These are phyloP conservation scores for Riptortus pedestris DNA, from an alignment of 1,140 invertebrate genomes.

Conservation along the genomic window DNA sequence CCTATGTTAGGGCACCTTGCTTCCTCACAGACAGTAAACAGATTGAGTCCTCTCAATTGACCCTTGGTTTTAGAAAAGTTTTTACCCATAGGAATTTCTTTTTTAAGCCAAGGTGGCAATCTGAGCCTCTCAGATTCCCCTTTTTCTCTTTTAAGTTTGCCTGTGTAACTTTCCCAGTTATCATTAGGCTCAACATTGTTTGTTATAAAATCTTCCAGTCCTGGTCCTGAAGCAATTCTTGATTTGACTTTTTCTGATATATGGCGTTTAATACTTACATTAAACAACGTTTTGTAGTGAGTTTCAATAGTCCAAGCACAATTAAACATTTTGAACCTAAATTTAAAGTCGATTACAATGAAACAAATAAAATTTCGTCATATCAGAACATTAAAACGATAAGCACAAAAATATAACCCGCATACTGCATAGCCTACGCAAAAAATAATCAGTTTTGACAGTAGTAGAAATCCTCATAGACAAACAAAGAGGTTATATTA, in stretches of 20 bases:
- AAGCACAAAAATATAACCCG: too few species aligned
- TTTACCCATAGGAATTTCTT: conserved; percentile 79
- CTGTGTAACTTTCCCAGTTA: conserved; percentile 55
- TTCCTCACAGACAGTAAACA: conserved; percentile 98
- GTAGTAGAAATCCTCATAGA: too few species aligned
- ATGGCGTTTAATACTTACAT: background rate
- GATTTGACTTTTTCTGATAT: conserved; percentile 38
- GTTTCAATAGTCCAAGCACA: background rate
- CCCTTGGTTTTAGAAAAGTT: conserved; percentile 79
- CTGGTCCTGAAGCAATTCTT: conserved; percentile 49
- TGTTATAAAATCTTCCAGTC: conserved; percentile 48
- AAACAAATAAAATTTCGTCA: background rate
- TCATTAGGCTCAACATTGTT: conserved; percentile 17
- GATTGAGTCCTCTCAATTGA: conserved; percentile 74
- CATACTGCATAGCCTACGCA: too few species aligned
- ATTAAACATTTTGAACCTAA: conserved; percentile 7
- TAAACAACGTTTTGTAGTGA: background rate
- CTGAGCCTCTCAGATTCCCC: conserved; percentile 70
- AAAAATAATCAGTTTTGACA: too few species aligned
- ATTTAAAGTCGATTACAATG: background rate
- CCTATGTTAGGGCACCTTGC: conserved; percentile 98
- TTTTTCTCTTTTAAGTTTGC: conserved; percentile 73
- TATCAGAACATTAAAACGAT: too few species aligned
- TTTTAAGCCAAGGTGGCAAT: conserved; percentile 95
- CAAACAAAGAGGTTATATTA: too few species aligned